phyloP scores from a whole-genome alignment of 2,888 invertebrate species.

The Athrips mouffetella region DNA sequence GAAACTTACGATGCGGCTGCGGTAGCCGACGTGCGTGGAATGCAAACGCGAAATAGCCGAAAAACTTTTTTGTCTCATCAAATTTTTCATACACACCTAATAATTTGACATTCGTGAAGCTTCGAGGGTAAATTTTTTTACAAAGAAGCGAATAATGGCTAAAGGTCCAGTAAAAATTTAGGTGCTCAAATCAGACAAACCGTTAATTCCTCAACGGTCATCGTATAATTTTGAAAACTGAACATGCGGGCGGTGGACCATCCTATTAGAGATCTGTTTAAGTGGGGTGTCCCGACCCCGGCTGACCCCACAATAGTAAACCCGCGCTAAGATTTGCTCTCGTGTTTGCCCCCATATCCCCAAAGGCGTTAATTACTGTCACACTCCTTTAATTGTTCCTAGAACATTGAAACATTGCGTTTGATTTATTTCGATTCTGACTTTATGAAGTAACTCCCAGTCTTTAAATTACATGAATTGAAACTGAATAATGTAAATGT shows the following conservation, averaged over 20 bases:
- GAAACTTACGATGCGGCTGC: slow-evolving; percentile 16
- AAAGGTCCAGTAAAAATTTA: neutral
- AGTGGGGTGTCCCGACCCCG: slow-evolving; percentile 27
- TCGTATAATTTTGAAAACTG: neutral
- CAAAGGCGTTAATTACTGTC: slow-evolving; percentile 53
- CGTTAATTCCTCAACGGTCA: neutral
- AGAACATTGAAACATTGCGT: slow-evolving; percentile 16
- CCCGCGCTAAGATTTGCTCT: slow-evolving; percentile 31
- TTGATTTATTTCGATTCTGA: neutral
- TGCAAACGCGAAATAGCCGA: too few relatives aligned
- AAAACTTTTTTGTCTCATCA: too few relatives aligned
- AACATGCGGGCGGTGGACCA: slow-evolving; percentile 61
- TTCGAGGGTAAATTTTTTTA: too few relatives aligned
- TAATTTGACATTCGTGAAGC: too few relatives aligned
- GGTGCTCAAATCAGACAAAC: neutral
- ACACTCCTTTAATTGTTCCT: slow-evolving; percentile 42
- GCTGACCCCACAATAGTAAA: slow-evolving; percentile 36
- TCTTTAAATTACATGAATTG: too few relatives aligned
- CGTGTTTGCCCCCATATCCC: slow-evolving; percentile 41
- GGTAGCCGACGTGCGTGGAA: slow-evolving; percentile 25
- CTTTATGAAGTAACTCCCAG: neutral
- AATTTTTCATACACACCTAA: too few relatives aligned
- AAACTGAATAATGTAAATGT: too few relatives aligned
- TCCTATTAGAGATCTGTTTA: slow-evolving; percentile 38
- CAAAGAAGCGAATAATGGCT: too few relatives aligned